Percentiles rank a stretch among this genome's conserved stretches.
These are phyloP conservation scores for Micropoecilia bifurca DNA, from an alignment of 2,797 vertebrate species.

Conservation along the genomic window DNA sequence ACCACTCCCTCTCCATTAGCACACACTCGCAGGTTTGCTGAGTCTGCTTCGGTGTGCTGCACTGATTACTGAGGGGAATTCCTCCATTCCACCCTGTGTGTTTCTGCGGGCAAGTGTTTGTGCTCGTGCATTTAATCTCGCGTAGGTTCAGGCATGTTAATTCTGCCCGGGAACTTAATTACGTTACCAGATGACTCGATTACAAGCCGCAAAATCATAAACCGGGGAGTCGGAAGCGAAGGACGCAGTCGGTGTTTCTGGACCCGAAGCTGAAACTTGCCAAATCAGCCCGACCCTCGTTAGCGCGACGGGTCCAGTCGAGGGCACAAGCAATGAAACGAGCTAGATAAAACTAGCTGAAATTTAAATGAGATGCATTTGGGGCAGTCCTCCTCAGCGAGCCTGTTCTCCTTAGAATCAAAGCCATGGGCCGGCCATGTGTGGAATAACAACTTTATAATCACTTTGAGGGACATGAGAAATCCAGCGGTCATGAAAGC, in stretches of 20 bases:
- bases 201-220: slow-evolving; percentile 47
- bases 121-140: slow-evolving; percentile 8
- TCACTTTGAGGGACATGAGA: not conserved
- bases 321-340: not conserved
- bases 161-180: slow-evolving; percentile 60
- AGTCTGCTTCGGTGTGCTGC: slow-evolving; percentile 69
- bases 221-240: slow-evolving; percentile 43
- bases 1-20: slow-evolving; percentile 72
- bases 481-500: not conserved
- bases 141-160: slow-evolving; percentile 47
- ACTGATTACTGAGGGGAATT: slow-evolving; percentile 79
- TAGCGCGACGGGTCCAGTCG: slow-evolving; percentile 21
- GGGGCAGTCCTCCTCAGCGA: slow-evolving; percentile 2
- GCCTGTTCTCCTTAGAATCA: not conserved
- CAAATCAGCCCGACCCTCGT: slow-evolving; percentile 37
- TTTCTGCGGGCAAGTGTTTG: slow-evolving; percentile 12
- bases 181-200: slow-evolving; percentile 46
- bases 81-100: slow-evolving; percentile 38
- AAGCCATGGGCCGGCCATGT: not conserved
- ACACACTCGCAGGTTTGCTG: slow-evolving; percentile 68
- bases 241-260: slow-evolving; percentile 26
- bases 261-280: slow-evolving; percentile 4
- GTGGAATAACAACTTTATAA: not conserved
- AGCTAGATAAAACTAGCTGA: not conserved
- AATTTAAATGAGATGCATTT: slow-evolving; percentile 5